Base-by-base conservation (phyloP, 1,140 invertebrate species). In the Polyergus mexicanus region DNA sequence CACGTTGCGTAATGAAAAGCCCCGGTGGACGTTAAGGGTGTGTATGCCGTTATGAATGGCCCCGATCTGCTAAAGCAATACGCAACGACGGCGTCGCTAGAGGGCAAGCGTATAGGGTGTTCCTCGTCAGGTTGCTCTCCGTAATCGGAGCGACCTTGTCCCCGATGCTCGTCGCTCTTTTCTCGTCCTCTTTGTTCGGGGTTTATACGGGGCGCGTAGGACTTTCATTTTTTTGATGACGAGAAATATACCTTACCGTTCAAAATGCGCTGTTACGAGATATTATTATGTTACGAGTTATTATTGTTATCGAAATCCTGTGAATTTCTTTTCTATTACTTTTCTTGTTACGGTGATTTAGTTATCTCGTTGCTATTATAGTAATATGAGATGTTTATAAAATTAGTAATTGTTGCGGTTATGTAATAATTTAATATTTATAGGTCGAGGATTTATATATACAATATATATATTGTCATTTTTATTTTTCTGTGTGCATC, bases 1-100 rank as follows among this genome's bases (percentile, higher is more conserved):
- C 90, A 91, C 74, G 60, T 28, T 58, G 63, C 56, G 63, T 88
- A 88, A 91, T 91, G 90, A 91, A 91, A 91, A 91, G 88, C 88
- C 84, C 58, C 32, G 63, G 60, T 28, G 13, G 63, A 62, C 54
- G 68, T 84, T 90, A 85, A 88, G 80, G 86, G 72, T 68, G 56
- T 72, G 58, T 63, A 44, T 7, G 58, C 28, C 4, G 16, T 58
- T 38, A 58, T 87, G 68, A 90, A 89, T 89, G 58, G 68, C 69
- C 7, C 68, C 38, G 32, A 58, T n/a, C 60, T 58, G 62, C 44
- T 71, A 32, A 62, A 75, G 75, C 72, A 80, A 62, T 44, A 16
- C 32, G 28, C 66, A 56, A 66, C 75, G 74, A 69, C 69, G 72
- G 66, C 58, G 32, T 35, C 16, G 8, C 13, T 25, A 22, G 25